Evolutionary conservation across 2,888 invertebrate species (phyloP).

Genomic region (Salpingus planirostris): DNA sequence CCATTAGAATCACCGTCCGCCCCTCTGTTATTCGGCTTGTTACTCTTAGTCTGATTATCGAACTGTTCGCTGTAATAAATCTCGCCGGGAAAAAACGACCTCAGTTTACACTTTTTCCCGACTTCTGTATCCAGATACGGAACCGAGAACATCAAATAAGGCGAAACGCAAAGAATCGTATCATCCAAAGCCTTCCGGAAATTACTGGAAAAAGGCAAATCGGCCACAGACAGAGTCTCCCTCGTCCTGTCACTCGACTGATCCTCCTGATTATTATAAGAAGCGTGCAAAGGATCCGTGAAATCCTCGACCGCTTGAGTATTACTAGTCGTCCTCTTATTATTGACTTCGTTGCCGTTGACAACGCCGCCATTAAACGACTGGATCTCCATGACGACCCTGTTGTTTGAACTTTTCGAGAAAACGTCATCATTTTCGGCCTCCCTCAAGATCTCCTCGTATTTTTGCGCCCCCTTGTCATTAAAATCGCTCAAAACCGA

Average conservation of each 20-base stretch:
- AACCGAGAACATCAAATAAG: constrained; percentile 72
- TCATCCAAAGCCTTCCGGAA: constrained; percentile 69
- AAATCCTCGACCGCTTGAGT: constrained; percentile 61
- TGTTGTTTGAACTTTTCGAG: background rate
- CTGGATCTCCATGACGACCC: background rate
- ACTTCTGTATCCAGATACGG: constrained; percentile 83
- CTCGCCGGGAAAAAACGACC: constrained; percentile 63
- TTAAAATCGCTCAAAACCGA: constrained; percentile 1
- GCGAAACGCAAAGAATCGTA: constrained; percentile 73
- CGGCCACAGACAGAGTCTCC: constrained; percentile 46
- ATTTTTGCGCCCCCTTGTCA: constrained; percentile 1
- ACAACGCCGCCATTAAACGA: background rate
- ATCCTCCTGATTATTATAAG: constrained; percentile 22
- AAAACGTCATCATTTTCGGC: constrained; percentile 8
- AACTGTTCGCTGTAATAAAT: constrained; percentile 63
- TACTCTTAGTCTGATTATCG: constrained; percentile 21
- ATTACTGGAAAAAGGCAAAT: constrained; percentile 55
- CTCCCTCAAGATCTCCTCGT: background rate
- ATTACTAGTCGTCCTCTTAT: constrained; percentile 38
- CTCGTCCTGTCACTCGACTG: constrained; percentile 5
- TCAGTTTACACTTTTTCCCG: constrained; percentile 65
- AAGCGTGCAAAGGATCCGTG: constrained; percentile 68
- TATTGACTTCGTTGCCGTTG: constrained; percentile 5
- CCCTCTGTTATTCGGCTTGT: constrained; percentile 18
- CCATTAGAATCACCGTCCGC: background rate